Percentiles rank a stretch among this genome's conserved stretches.
These are phyloP conservation scores for Tenodera sinensis DNA, from an alignment of 2,888 invertebrate species.

Conservation along the genomic window DNA sequence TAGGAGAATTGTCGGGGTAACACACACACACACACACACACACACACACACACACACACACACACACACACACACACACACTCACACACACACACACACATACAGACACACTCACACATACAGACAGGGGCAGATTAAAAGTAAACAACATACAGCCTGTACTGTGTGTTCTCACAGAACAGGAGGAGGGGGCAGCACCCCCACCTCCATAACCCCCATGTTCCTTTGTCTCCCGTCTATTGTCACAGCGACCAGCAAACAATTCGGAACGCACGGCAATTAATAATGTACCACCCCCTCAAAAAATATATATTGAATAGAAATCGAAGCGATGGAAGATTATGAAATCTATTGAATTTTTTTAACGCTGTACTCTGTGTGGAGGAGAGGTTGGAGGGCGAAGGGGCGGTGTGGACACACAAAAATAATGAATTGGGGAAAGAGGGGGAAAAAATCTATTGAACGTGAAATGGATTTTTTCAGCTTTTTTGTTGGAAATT, in stretches of 20 bases:
- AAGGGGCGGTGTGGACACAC: slow-evolving; percentile 6
- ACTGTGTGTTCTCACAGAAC: slow-evolving; percentile 12
- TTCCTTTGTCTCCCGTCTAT: slow-evolving; percentile 17
- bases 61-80: background rate
- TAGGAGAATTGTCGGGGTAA: no score
- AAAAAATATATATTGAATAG: slow-evolving; percentile 20
- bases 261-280: slow-evolving; percentile 17
- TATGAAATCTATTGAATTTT: slow-evolving; percentile 14
- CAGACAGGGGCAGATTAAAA: slow-evolving; percentile 28
- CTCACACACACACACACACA: background rate
- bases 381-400: background rate
- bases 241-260: slow-evolving; percentile 20
- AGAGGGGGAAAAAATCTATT: slow-evolving; percentile 3
- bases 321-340: slow-evolving; percentile 20
- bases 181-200: background rate
- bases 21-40: background rate
- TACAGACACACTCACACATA: slow-evolving; percentile 17
- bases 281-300: slow-evolving; percentile 21
- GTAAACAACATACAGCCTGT: slow-evolving; percentile 24
- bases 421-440: slow-evolving; percentile 15
- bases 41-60: background rate
- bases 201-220: background rate
- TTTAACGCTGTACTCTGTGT: background rate
- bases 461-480: slow-evolving; percentile 9
- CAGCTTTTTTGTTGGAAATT: slow-evolving; percentile 1